Evolutionary conservation across 2,113 vertebrate species (phyloP).

Genomic region (Plestiodon gilberti): DNA sequence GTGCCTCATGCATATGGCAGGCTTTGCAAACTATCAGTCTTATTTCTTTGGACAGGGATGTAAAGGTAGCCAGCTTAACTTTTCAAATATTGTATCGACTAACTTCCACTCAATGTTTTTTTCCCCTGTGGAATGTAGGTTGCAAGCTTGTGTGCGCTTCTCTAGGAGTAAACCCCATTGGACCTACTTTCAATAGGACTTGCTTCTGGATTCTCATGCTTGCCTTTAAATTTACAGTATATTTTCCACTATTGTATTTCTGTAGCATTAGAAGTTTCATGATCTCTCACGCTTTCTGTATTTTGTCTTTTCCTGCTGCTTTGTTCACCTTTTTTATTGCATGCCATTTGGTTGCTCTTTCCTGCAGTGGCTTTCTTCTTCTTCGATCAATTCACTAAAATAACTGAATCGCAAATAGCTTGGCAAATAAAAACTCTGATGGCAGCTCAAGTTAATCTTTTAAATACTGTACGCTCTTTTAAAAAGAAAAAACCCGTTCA

Average conservation of each 20-base stretch:
- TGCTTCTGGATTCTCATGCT: too few species aligned
- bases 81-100: neutral
- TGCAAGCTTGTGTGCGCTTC: neutral
- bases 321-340: neutral
- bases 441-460: neutral
- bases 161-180: neutral
- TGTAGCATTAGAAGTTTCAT: too few species aligned
- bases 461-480: neutral
- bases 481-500: neutral
- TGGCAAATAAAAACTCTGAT: neutral
- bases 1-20: too few species aligned
- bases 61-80: neutral
- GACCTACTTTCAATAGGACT: too few species aligned
- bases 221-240: too few species aligned
- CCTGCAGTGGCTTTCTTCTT: neutral
- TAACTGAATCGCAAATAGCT: neutral
- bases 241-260: too few species aligned
- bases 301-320: neutral
- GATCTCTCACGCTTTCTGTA: too few species aligned
- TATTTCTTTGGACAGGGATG: neutral
- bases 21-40: too few species aligned
- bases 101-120: neutral
- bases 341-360: neutral
- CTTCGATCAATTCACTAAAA: neutral
- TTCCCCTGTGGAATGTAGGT: neutral